A percentile compares a stretch with the other conserved stretches of the same genome.
These are phyloP conservation scores for Rhegmatorhina hoffmannsi DNA, from an alignment of 2,113 vertebrate genomes.

Conservation along the genomic window DNA sequence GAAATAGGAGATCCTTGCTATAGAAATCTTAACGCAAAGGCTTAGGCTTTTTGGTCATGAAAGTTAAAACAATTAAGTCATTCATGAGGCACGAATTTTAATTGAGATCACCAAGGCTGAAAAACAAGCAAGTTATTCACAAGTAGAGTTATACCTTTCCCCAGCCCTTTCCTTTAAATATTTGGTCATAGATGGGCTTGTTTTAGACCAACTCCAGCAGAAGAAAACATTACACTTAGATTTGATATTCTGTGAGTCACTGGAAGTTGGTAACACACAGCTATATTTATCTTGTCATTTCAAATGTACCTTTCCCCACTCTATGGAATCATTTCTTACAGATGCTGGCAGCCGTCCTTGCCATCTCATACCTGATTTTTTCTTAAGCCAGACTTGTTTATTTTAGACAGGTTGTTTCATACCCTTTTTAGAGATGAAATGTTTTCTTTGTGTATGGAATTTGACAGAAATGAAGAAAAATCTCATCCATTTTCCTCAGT, in stretches of 20 bases:
- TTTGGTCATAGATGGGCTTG: conserved; percentile 15
- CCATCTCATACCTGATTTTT: not conserved
- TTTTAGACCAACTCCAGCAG: conserved; percentile 21
- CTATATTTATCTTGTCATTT: conserved; percentile 66
- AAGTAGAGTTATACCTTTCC: not conserved
- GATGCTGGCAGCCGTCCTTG: conserved; percentile 18
- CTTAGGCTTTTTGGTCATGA: not conserved
- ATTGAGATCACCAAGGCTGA: conserved; percentile 24
- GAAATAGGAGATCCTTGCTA: not conserved
- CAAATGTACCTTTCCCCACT: conserved; percentile 21
- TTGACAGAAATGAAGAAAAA: conserved; percentile 68
- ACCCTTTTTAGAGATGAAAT: conserved; percentile 48
- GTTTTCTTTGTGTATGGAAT: conserved; percentile 38
- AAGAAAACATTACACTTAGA: conserved; percentile 22
- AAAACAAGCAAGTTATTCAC: conserved; percentile 56
- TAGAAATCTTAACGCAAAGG: not conserved
- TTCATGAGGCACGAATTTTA: conserved; percentile 55
- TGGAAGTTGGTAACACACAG: conserved; percentile 26
- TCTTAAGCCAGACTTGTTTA: conserved; percentile 46
- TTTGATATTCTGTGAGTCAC: conserved; percentile 26
- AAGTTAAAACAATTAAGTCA: conserved; percentile 54
- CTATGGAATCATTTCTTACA: conserved; percentile 32
- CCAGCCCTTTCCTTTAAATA: conserved; percentile 25
- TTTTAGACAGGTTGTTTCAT: conserved; percentile 56
- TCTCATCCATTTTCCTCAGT: conserved; percentile 54